Percentiles rank a stretch among this genome's conserved stretches.
These are phyloP conservation scores for Andrena cerasifolii DNA, from an alignment of 1,140 invertebrate genomes.

Conservation along the genomic window DNA sequence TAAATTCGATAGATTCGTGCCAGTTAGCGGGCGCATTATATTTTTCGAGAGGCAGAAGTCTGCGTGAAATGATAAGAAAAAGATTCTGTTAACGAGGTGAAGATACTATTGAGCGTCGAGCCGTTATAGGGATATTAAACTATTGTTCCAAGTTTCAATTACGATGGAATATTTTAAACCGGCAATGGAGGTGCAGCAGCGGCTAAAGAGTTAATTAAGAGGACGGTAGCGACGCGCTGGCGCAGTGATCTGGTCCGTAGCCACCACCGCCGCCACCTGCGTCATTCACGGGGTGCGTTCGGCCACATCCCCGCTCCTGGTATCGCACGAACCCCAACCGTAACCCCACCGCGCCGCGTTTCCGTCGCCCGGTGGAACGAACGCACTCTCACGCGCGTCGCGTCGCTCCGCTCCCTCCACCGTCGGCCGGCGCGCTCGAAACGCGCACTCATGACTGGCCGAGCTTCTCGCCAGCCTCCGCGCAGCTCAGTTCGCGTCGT, in stretches of 20 bases:
- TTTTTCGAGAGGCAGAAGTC: neutral
- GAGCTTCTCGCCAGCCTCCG: slow-evolving; percentile 66
- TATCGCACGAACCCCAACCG: slow-evolving; percentile 33
- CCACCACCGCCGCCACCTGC: slow-evolving; percentile 59
- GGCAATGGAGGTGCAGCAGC: too few species aligned
- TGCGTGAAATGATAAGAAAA: too few species aligned
- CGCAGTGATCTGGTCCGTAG: slow-evolving; percentile 12
- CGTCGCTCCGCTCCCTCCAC: slow-evolving; percentile 17
- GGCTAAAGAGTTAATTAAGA: slow-evolving; percentile 30
- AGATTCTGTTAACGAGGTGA: too few species aligned
- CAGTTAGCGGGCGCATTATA: too few species aligned
- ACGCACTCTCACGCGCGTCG: slow-evolving; percentile 38
- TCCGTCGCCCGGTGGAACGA: slow-evolving; percentile 36
- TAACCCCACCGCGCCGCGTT: slow-evolving; percentile 13
- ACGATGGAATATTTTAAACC: too few species aligned
- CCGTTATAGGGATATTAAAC: too few species aligned
- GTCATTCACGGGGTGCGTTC: slow-evolving; percentile 58
- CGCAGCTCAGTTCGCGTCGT: slow-evolving; percentile 76
- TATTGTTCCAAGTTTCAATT: too few species aligned
- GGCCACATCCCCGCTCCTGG: slow-evolving; percentile 50
- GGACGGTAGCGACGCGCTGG: slow-evolving; percentile 22
- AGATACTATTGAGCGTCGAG: too few species aligned
- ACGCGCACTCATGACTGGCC: slow-evolving; percentile 50
- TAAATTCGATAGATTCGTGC: neutral
- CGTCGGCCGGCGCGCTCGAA: slow-evolving; percentile 19